These are phyloP conservation scores for Eunapius fragilis DNA, from an alignment of 37 sponge, comb jelly and placozoan species.

Conservation along the genomic window DNA sequence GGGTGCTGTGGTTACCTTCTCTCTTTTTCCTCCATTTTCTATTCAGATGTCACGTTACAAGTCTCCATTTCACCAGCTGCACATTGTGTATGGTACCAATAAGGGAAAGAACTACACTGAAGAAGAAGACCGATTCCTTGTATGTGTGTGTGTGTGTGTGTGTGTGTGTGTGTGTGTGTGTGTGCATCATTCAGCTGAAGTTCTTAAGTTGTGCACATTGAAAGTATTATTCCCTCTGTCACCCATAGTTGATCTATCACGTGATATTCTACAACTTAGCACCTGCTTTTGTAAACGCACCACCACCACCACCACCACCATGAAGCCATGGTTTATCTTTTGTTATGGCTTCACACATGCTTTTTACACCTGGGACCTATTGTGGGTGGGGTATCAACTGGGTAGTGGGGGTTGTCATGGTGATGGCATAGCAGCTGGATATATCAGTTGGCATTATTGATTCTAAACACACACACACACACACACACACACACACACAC, in stretches of 20 bases:
- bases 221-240: not conserved
- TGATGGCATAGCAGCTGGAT: too few species aligned
- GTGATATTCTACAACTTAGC: not conserved
- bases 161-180: not conserved
- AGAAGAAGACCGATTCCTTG: constrained; percentile 96
- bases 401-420: too few species aligned
- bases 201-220: not conserved
- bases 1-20: too few species aligned
- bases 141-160: constrained; percentile 36
- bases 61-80: constrained; percentile 96
- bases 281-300: not conserved
- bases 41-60: constrained; percentile 85
- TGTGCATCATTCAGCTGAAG: not conserved
- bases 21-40: too few species aligned
- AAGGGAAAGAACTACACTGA: constrained; percentile 99
- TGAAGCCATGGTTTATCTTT: too few species aligned
- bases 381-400: too few species aligned
- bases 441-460: too few species aligned
- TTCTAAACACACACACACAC: too few species aligned
- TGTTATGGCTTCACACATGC: too few species aligned
- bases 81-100: constrained; percentile 97
- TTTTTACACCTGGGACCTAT: too few species aligned
- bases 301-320: too few species aligned
- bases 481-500: too few species aligned
- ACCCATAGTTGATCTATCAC: not conserved